Evolutionary conservation across 2,113 vertebrate genomes (phyloP).

Genomic region (Mirza zaza): DNA sequence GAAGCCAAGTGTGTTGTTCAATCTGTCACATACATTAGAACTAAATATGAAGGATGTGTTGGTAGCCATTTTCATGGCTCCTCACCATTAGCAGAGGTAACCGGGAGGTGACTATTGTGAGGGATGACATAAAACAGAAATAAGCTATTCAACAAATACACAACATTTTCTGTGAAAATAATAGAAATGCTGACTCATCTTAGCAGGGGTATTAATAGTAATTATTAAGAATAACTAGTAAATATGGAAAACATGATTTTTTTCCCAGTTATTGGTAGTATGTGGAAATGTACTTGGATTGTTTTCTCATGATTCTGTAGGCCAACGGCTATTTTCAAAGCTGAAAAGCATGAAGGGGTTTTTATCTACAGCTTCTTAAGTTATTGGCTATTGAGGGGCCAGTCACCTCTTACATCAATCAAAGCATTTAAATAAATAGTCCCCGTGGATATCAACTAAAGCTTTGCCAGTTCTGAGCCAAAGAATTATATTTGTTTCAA

Average conservation of each 20-base stretch:
- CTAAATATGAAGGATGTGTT: neutral
- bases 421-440: neutral
- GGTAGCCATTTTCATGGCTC: neutral
- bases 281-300: neutral
- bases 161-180: constrained; percentile 24
- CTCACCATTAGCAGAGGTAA: neutral
- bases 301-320: neutral
- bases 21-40: neutral
- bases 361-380: neutral
- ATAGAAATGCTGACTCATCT: neutral
- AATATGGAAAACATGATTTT: neutral
- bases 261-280: neutral
- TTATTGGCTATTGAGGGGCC: neutral
- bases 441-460: neutral
- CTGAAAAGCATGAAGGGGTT: neutral
- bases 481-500: constrained; percentile 29
- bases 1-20: neutral
- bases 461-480: neutral
- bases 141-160: neutral
- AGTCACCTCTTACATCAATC: neutral
- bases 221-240: neutral
- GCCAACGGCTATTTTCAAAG: constrained; percentile 1
- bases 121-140: neutral
- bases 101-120: neutral
- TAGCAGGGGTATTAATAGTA: neutral